Conservation (phyloP, 1,140 invertebrate species). For the Drosophila obscura region DNA sequence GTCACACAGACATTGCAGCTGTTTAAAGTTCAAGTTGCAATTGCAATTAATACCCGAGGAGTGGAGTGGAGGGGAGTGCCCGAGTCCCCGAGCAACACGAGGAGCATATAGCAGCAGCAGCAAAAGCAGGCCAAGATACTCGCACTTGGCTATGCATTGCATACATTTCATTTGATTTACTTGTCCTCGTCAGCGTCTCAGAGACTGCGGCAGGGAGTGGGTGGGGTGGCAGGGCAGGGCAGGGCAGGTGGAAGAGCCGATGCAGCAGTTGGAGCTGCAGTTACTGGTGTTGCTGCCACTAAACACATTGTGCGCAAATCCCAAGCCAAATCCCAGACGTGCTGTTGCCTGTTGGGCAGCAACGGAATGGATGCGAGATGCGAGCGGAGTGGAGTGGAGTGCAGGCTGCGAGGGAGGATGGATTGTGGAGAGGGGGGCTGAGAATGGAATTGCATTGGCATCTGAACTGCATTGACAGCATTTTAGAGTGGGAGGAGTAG, state of each 20-base stretch:
- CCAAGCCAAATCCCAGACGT: slow-evolving; percentile 68
- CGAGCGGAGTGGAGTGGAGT: too few relatives aligned
- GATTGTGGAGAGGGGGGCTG: too few relatives aligned
- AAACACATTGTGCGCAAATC: slow-evolving; percentile 80
- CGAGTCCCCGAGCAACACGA: slow-evolving; percentile 23
- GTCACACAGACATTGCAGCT: too few relatives aligned
- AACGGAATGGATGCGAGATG: slow-evolving; percentile 35
- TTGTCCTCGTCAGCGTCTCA: slow-evolving; percentile 37
- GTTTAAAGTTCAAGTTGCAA: slow-evolving; percentile 26
- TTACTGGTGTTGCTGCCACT: slow-evolving; percentile 51
- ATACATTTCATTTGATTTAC: slow-evolving; percentile 56
- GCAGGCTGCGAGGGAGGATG: slow-evolving; percentile 13
- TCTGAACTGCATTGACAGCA: slow-evolving; percentile 75
- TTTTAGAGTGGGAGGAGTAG: slow-evolving; percentile 46
- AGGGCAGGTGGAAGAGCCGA: neutral
- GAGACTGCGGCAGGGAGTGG: too few relatives aligned
- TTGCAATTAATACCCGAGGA: slow-evolving; percentile 44
- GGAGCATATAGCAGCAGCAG: neutral
- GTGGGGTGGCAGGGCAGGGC: too few relatives aligned
- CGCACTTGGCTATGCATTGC: slow-evolving; percentile 46
- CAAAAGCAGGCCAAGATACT: neutral
- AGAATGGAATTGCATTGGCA: slow-evolving; percentile 53
- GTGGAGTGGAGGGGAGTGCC: too few relatives aligned
- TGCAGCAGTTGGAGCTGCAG: slow-evolving; percentile 1
- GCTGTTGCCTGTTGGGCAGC: slow-evolving; percentile 43